These are phyloP conservation scores for Gryllus longicercus DNA, from an alignment of 2,888 invertebrate genomes.

Conservation along the genomic window DNA sequence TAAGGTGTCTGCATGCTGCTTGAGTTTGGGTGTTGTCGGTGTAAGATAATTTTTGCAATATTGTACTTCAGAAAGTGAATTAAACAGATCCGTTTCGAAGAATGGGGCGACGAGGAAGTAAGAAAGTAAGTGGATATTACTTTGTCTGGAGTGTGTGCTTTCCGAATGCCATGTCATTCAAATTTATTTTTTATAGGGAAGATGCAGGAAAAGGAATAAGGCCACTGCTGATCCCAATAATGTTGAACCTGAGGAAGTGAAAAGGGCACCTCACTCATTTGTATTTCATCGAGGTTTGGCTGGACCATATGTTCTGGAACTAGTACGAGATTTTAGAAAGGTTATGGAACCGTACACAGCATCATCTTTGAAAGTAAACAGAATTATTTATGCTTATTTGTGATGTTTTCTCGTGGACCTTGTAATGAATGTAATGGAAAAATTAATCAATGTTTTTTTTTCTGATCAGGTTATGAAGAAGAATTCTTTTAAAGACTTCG, in stretches of 20 bases:
- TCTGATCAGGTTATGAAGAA: constrained; percentile 69
- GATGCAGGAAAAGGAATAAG: constrained; percentile 60
- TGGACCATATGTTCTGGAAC: constrained; percentile 73
- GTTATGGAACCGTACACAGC: constrained; percentile 98
- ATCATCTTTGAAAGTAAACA: constrained; percentile 70
- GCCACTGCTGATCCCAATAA: constrained; percentile 50
- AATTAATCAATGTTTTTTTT: too few species aligned
- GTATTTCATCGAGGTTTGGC: constrained; percentile 89
- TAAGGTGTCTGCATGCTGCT: too few species aligned
- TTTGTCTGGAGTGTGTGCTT: too few species aligned
- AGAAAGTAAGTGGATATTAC: too few species aligned
- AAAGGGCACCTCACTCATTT: constrained; percentile 92
- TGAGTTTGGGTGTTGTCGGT: too few species aligned
- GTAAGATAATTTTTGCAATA: too few species aligned
- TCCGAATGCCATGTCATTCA: background rate
- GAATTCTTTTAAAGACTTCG: constrained; percentile 94
- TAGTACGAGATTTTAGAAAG: constrained; percentile 83
- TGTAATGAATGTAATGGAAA: too few species aligned
- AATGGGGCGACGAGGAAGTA: too few species aligned
- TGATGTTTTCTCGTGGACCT: background rate
- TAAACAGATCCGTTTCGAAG: too few species aligned
- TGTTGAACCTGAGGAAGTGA: constrained; percentile 71
- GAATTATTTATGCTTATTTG: background rate
- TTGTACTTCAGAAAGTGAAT: too few species aligned
- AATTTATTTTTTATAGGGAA: constrained; percentile 31